Base-by-base conservation (phyloP, 1,140 invertebrate species). In the Holotrichia oblita region DNA sequence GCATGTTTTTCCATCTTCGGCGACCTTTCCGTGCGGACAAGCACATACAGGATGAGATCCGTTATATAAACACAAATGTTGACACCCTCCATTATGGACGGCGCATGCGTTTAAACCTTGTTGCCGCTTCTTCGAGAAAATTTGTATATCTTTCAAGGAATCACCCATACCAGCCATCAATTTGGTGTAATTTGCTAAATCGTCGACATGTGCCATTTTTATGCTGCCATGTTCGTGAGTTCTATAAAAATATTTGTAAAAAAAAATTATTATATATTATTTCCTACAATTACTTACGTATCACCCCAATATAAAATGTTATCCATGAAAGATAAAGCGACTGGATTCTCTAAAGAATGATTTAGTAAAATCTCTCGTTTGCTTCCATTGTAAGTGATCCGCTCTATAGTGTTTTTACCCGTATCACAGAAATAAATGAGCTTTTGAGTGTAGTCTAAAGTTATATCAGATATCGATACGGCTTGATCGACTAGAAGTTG, bases 391-490 rank as follows among this genome's bases (percentile, higher is more conserved):
- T 92, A 92, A 40, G 87, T 87, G 76, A 90, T 90, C 74, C 92
- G 91, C 89, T 98, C 97, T 78, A 99, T 95, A 81, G 93, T 94
- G 82, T 96, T 94, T 22, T 91, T 91, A 81, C 92, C 91, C 0
- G 93, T 92, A 87, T 99, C 97, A 81, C 94, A 94, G 93, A 97
- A 99, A 87, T 98, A 99, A 3, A 99, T 89, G 76, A 81, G 77
- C 75, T 79, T 78, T 55, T 85, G 81, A 74, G 84, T 83, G 0
- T 79, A 82, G 80, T 93, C 91, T 42, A 93, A 84, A 0, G 91
- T 87, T 42, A 94, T 86, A 84, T 92, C 92, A 0, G 87, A 88
- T 40, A 92, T 88, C 24, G 86, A 85, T n/a, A 83, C 79, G 4
- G 87, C 88, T 79, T 87, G 87, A 81, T 90, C 90, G 73, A 91